phyloP scores from a whole-genome alignment of 2,797 vertebrate species.

The Ceryle rudis region DNA sequence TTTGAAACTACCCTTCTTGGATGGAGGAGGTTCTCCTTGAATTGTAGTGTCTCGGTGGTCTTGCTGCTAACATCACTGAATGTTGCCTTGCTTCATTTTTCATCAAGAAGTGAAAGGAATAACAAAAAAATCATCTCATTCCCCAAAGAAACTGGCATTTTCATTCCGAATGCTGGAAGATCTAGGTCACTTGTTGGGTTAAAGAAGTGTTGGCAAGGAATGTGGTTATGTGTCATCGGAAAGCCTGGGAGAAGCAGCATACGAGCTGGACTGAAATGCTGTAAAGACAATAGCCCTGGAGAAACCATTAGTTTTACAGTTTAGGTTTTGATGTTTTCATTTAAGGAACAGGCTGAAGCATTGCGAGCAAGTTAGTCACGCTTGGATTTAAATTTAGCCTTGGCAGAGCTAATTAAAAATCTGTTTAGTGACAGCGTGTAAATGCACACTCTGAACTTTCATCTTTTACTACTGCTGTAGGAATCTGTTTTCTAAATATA shows the following conservation, averaged over 20 bases:
- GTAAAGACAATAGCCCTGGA: conserved; percentile 49
- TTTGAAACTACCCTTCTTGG: background rate
- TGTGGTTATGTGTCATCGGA: conserved; percentile 27
- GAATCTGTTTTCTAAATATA: conserved; percentile 14
- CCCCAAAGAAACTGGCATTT: background rate
- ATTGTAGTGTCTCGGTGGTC: background rate
- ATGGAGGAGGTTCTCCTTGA: background rate
- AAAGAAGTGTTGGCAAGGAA: conserved; percentile 39
- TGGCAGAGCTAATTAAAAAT: conserved; percentile 66
- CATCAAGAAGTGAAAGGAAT: background rate
- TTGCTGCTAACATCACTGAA: background rate
- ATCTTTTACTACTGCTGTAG: conserved; percentile 33
- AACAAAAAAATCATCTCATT: background rate
- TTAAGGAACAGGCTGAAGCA: conserved; percentile 44
- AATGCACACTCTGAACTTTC: background rate
- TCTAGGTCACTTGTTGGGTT: conserved; percentile 38
- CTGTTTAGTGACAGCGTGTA: conserved; percentile 13
- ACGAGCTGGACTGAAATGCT: background rate
- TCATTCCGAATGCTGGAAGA: background rate
- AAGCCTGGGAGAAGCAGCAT: conserved; percentile 6
- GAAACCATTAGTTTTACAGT: conserved; percentile 55
- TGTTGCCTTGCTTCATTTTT: background rate
- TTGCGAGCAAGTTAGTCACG: conserved; percentile 26
- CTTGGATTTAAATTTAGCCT: conserved; percentile 69
- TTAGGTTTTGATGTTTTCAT: conserved; percentile 64